Conservation (phyloP, 2,888 invertebrate species). For the Drosophila paranaensis region DNA sequence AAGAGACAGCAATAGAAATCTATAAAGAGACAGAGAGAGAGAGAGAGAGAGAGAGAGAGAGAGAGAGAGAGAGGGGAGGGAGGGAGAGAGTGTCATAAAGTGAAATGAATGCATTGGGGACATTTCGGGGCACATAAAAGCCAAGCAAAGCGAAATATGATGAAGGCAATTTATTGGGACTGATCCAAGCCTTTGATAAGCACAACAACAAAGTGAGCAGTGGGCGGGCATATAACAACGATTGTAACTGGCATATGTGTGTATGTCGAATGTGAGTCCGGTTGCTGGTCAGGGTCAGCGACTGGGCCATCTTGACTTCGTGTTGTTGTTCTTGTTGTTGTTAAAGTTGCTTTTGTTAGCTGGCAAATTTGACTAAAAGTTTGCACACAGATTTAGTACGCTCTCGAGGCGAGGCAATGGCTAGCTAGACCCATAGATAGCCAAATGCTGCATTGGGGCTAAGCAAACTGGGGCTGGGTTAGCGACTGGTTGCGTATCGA, state of each 20-base stretch:
- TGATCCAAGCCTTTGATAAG: constrained; percentile 65
- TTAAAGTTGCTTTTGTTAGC: constrained; percentile 44
- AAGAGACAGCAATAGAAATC: neutral
- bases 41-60: too few relatives aligned
- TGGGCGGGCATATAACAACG: neutral
- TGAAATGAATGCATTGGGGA: constrained; percentile 22
- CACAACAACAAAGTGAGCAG: constrained; percentile 4
- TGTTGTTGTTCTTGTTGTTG: constrained; percentile 20
- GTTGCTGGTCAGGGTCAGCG: constrained; percentile 19
- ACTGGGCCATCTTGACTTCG: constrained; percentile 9
- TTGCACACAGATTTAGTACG: constrained; percentile 52
- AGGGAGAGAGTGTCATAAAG: neutral
- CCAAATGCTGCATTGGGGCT: neutral
- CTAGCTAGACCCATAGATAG: neutral
- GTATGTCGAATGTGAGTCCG: constrained; percentile 9
- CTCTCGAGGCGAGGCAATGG: constrained; percentile 5
- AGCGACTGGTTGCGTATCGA: constrained; percentile 10
- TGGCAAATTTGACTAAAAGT: constrained; percentile 74
- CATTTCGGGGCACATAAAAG: constrained; percentile 6
- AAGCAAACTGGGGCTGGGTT: constrained; percentile 14
- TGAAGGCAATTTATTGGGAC: constrained; percentile 73
- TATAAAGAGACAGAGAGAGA: neutral
- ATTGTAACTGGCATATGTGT: constrained; percentile 23
- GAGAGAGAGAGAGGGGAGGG: neutral
- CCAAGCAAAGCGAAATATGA: constrained; percentile 66